Evolutionary conservation across 2,888 invertebrate species (phyloP).

Genomic region (Drosophila diplacantha): DNA sequence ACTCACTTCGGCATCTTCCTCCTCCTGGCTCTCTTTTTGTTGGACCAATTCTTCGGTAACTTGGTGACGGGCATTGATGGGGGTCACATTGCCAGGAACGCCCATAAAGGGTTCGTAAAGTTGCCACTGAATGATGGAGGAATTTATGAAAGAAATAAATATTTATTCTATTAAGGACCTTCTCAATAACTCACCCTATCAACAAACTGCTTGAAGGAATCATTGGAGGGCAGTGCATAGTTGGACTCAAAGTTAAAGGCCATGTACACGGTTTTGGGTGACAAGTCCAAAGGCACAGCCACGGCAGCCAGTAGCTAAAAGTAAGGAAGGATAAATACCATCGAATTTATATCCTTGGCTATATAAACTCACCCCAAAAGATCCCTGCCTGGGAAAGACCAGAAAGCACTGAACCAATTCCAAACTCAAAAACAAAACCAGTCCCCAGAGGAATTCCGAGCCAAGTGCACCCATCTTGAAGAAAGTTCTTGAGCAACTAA

Average conservation of each 20-base stretch:
- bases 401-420: constrained; percentile 38
- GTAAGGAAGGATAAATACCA: not conserved
- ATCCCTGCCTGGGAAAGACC: constrained; percentile 67
- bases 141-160: too few relatives aligned
- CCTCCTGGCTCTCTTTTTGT: not conserved
- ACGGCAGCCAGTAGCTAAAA: constrained; percentile 84
- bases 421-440: constrained; percentile 20
- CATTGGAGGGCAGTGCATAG: constrained; percentile 81
- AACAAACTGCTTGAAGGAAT: constrained; percentile 80
- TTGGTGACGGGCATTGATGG: constrained; percentile 62
- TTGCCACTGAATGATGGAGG: constrained; percentile 66
- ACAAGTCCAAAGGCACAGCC: constrained; percentile 84
- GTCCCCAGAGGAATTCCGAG: not conserved
- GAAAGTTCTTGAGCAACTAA: constrained; percentile 47
- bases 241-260: constrained; percentile 87
- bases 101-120: constrained; percentile 66
- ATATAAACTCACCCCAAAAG: constrained; percentile 65
- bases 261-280: constrained; percentile 84
- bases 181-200: constrained; percentile 78
- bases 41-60: not conserved
- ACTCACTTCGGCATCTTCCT: constrained; percentile 1
- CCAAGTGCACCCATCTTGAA: constrained; percentile 48
- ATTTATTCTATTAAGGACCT: too few relatives aligned
- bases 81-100: constrained; percentile 70
- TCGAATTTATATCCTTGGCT: rapidly evolving